phyloP scores from a whole-genome alignment of 2,797 vertebrate genomes.

The Streptopelia turtur region DNA sequence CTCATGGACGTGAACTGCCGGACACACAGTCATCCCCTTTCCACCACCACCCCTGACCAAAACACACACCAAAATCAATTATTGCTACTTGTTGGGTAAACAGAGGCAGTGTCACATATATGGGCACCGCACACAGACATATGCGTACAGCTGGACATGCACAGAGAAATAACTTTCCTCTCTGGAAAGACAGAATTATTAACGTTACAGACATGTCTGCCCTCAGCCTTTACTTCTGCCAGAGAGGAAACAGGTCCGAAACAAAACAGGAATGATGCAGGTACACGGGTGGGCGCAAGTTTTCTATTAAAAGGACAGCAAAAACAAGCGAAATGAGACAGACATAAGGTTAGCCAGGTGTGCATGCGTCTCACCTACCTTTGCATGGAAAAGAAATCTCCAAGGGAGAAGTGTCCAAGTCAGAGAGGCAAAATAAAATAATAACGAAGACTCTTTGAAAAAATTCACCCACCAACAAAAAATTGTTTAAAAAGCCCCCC shows the following conservation, averaged over 20 bases:
- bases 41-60: background rate
- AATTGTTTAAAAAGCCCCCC: background rate
- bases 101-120: conserved; percentile 44
- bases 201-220: conserved; percentile 52
- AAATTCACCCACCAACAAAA: conserved; percentile 26
- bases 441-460: conserved; percentile 37
- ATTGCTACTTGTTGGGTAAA: conserved; percentile 75
- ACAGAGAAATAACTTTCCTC: conserved; percentile 74
- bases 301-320: conserved; percentile 37
- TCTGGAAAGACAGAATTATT: conserved; percentile 51
- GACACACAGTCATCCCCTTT: background rate
- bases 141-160: background rate
- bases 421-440: conserved; percentile 67
- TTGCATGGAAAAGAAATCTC: conserved; percentile 78
- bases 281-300: conserved; percentile 25
- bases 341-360: conserved; percentile 39
- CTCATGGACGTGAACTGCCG: background rate
- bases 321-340: conserved; percentile 21
- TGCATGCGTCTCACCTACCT: conserved; percentile 78
- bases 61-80: conserved; percentile 24
- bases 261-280: conserved; percentile 39
- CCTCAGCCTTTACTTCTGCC: conserved; percentile 43
- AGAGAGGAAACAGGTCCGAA: conserved; percentile 52
- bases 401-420: conserved; percentile 69
- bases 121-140: background rate